These are phyloP conservation scores for Cyanoliseus patagonus DNA, from an alignment of 2,113 vertebrate species.

Conservation along the genomic window DNA sequence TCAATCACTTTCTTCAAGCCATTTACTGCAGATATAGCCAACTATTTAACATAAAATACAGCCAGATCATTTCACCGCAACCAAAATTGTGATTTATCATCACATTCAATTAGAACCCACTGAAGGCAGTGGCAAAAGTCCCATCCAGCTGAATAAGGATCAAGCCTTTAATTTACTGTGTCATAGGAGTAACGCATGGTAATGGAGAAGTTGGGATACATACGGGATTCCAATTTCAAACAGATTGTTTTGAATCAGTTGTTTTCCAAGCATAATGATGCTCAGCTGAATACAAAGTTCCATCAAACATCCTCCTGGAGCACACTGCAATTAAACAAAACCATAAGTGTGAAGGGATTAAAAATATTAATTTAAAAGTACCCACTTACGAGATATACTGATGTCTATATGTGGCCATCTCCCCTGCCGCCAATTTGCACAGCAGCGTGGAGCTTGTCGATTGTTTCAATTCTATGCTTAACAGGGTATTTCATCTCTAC, in stretches of 20 bases:
- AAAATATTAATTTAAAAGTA: not conserved
- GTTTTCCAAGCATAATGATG: slow-evolving; percentile 99
- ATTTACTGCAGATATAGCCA: slow-evolving; percentile 27
- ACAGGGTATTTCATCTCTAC: not conserved
- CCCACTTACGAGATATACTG: not conserved
- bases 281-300: slow-evolving; percentile 97
- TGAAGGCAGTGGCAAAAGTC: not conserved
- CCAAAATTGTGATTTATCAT: slow-evolving; percentile 33
- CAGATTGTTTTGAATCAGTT: slow-evolving; percentile 97
- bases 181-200: not conserved
- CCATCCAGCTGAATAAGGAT: not conserved
- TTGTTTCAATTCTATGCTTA: not conserved
- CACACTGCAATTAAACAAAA: slow-evolving; percentile 81
- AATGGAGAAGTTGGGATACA: slow-evolving; percentile 58
- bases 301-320: slow-evolving; percentile 96
- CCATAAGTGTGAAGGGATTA: not conserved
- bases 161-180: not conserved
- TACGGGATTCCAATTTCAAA: slow-evolving; percentile 98
- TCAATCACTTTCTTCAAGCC: slow-evolving; percentile 27
- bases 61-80: slow-evolving; percentile 9
- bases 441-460: not conserved
- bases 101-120: slow-evolving; percentile 40
- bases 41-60: slow-evolving; percentile 52
- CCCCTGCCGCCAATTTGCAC: not conserved
- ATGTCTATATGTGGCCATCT: not conserved